These are phyloP conservation scores for Xiphophorus birchmanni DNA, from an alignment of 2,797 vertebrate species.

Conservation along the genomic window DNA sequence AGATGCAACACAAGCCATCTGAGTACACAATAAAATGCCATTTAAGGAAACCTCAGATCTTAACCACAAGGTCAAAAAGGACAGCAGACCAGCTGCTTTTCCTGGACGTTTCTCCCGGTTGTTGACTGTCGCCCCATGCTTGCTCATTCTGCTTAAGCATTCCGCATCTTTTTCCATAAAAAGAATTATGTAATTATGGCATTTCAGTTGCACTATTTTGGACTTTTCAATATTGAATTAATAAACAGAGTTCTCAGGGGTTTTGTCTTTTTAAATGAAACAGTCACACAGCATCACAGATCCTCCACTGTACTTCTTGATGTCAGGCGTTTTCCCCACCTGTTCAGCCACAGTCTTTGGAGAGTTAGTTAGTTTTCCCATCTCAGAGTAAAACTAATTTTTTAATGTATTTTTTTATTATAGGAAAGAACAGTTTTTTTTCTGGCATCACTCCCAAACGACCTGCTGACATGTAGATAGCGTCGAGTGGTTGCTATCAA, in stretches of 20 bases:
- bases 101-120: not conserved
- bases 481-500: not conserved
- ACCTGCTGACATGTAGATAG: not conserved
- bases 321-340: not conserved
- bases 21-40: not conserved
- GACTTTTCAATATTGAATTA: not conserved
- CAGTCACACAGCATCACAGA: not conserved
- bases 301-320: not conserved
- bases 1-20: not conserved
- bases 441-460: not conserved
- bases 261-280: not conserved
- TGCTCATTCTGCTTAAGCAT: not conserved
- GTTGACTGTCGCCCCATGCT: not conserved
- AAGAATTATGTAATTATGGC: not conserved
- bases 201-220: not conserved
- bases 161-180: not conserved
- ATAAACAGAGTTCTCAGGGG: not conserved
- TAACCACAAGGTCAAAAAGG: not conserved
- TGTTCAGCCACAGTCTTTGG: not conserved
- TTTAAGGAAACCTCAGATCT: not conserved
- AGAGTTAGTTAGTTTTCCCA: not conserved
- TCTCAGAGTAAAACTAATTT: not conserved
- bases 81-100: not conserved
- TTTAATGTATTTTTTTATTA: not conserved
- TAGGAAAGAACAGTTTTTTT: not conserved